phyloP scores from a whole-genome alignment of 2,797 vertebrate genomes.

The Coregonus suidteri region DNA sequence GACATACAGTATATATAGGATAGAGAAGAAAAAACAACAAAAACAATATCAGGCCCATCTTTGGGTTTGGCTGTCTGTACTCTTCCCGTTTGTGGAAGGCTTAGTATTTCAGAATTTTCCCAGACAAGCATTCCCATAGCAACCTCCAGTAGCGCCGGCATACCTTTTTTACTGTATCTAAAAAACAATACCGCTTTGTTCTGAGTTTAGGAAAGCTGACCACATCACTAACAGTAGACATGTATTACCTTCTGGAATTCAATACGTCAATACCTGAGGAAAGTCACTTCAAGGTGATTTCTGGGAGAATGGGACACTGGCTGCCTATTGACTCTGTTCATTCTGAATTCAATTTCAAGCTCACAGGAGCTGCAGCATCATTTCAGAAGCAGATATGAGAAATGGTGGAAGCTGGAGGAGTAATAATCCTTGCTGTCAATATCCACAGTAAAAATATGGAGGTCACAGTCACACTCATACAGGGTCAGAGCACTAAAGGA shows the following conservation, averaged over 20 bases:
- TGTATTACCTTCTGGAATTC: constrained; percentile 51
- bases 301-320: constrained; percentile 70
- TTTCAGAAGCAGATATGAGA: constrained; percentile 71
- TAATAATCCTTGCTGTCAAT: constrained; percentile 35
- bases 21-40: background rate
- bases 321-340: constrained; percentile 75
- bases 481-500: constrained; percentile 39
- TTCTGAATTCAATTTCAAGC: constrained; percentile 82
- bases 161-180: background rate
- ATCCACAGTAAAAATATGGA: constrained; percentile 33
- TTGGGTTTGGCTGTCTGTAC: too few species aligned
- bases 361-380: constrained; percentile 71
- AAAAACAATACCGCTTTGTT: constrained; percentile 37
- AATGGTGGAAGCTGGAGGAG: constrained; percentile 32
- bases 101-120: background rate
- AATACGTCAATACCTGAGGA: constrained; percentile 65
- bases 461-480: constrained; percentile 52
- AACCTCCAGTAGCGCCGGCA: background rate
- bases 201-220: constrained; percentile 39
- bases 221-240: constrained; percentile 54
- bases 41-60: background rate
- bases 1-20: background rate
- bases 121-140: background rate
- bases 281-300: constrained; percentile 80
- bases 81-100: too few species aligned